Conservation (phyloP, 2,888 invertebrate genomes). For the Drosophila affinis region DNA sequence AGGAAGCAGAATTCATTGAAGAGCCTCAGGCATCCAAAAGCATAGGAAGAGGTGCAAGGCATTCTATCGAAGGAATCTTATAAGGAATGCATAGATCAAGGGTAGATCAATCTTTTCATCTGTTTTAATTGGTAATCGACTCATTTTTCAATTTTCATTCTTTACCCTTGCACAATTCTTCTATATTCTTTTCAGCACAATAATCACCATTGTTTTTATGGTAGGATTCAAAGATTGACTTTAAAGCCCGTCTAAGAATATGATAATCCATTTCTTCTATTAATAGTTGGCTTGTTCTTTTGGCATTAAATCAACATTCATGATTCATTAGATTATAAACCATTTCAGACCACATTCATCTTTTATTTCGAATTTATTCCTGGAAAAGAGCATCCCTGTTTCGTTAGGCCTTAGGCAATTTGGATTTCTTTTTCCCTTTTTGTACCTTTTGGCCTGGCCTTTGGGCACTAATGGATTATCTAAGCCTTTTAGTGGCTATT, state of each 20-base stretch:
- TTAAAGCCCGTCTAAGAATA: not conserved
- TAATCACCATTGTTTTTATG: too few species aligned
- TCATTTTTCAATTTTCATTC: too few species aligned
- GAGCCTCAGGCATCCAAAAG: too few species aligned
- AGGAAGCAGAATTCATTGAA: not conserved
- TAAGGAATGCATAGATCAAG: too few species aligned
- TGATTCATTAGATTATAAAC: not conserved
- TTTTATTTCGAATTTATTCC: not conserved
- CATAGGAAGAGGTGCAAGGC: too few species aligned
- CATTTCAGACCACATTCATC: not conserved
- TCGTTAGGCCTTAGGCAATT: not conserved
- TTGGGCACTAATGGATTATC: conserved; percentile 77
- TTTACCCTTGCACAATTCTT: too few species aligned
- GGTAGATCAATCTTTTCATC: too few species aligned
- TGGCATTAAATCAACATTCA: not conserved
- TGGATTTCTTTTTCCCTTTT: conserved; percentile 28
- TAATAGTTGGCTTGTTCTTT: not conserved
- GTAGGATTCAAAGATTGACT: not conserved
- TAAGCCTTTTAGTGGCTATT: conserved; percentile 78
- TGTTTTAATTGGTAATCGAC: too few species aligned
- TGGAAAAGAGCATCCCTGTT: not conserved
- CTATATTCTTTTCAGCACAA: too few species aligned
- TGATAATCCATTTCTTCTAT: not conserved
- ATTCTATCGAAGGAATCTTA: too few species aligned
- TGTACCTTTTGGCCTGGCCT: conserved; percentile 61